Percentiles rank a stretch among this genome's conserved stretches.
Evolutionary conservation across 2,888 invertebrate genomes (phyloP).

Genomic region (Sicus ferrugineus): DNA sequence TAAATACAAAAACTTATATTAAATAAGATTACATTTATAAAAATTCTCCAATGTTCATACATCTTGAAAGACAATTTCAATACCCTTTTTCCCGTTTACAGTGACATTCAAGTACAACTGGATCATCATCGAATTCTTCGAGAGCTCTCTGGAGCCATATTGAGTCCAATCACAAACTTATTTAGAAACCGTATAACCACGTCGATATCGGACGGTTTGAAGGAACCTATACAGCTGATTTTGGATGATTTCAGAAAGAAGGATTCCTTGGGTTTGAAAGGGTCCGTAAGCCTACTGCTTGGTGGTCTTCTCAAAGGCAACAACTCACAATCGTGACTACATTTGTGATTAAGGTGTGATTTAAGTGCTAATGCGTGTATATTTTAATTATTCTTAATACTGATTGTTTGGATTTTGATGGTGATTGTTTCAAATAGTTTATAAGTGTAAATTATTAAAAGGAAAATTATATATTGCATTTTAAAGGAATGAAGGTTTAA

Average conservation of each 20-base stretch:
- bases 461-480: too few relatives aligned
- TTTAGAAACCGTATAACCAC: constrained; percentile 61
- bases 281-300: constrained; percentile 55
- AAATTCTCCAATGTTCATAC: too few relatives aligned
- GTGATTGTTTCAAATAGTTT: too few relatives aligned
- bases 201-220: constrained; percentile 61
- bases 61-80: not conserved
- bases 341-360: constrained; percentile 13
- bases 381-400: not conserved
- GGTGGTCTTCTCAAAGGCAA: constrained; percentile 52
- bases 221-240: constrained; percentile 58
- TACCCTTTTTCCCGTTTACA: constrained; percentile 32
- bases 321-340: not conserved
- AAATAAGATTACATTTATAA: not conserved
- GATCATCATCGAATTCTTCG: constrained; percentile 57
- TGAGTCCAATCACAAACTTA: constrained; percentile 62
- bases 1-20: constrained; percentile 5
- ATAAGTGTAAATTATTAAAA: too few relatives aligned
- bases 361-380: constrained; percentile 1
- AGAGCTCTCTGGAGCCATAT: constrained; percentile 57
- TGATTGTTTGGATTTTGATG: too few relatives aligned
- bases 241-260: constrained; percentile 62
- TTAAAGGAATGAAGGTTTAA: not conserved
- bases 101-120: constrained; percentile 60
- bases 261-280: constrained; percentile 57